Percentiles rank a stretch among this genome's conserved stretches.
phyloP scores from a whole-genome alignment of 2,888 invertebrate species.

The Helleia helle region DNA sequence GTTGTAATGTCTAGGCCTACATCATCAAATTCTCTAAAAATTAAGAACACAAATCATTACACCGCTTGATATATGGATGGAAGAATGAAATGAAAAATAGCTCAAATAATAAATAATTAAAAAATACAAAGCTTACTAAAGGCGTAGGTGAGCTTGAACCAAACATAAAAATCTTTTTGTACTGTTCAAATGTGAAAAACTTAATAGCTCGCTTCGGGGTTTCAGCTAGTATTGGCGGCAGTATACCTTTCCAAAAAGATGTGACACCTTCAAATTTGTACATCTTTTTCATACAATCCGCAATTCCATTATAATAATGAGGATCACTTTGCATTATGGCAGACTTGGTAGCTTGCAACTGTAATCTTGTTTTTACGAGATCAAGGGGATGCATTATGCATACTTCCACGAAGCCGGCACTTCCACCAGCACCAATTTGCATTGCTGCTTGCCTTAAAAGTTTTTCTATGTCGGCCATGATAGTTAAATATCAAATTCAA shows the following conservation, averaged over 20 bases:
- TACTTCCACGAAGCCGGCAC: slow-evolving; percentile 95
- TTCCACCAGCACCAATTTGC: slow-evolving; percentile 91
- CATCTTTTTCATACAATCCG: slow-evolving; percentile 93
- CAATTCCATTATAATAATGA: slow-evolving; percentile 82
- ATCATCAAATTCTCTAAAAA: too few species aligned
- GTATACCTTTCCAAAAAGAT: slow-evolving; percentile 94
- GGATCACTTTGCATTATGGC: slow-evolving; percentile 52
- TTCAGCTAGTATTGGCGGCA: slow-evolving; percentile 94
- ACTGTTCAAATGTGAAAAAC: slow-evolving; percentile 95
- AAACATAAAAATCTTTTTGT: slow-evolving; percentile 88
- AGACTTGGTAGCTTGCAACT: slow-evolving; percentile 45
- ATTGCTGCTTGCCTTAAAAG: slow-evolving; percentile 81
- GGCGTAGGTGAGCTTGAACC: slow-evolving; percentile 84
- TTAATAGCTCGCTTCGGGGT: slow-evolving; percentile 96
- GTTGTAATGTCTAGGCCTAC: too few species aligned
- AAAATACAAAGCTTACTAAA: slow-evolving; percentile 77
- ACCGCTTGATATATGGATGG: too few species aligned
- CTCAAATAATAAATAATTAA: slow-evolving; percentile 8
- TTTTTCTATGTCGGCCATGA: slow-evolving; percentile 55
- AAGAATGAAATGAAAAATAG: not conserved
- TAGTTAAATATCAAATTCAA: slow-evolving; percentile 16
- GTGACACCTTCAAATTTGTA: slow-evolving; percentile 86
- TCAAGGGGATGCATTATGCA: slow-evolving; percentile 97
- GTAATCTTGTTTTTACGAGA: slow-evolving; percentile 88
- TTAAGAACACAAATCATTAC: too few species aligned